Conservation (phyloP, 1,140 invertebrate genomes). For the Ganaspis sp. region DNA sequence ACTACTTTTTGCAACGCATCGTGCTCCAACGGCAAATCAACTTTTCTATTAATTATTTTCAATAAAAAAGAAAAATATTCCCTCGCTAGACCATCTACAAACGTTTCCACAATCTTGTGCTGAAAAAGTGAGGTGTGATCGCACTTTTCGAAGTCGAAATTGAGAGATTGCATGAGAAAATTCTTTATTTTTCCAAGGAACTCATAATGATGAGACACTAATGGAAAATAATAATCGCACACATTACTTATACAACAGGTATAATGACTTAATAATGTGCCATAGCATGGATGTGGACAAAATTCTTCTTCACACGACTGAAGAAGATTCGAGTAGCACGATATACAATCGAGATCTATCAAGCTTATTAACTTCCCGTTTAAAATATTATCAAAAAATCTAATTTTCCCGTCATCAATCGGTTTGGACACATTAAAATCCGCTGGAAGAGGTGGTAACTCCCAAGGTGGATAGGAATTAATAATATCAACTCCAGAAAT, state of each 20-base stretch:
- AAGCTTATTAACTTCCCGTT: neutral
- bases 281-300: neutral
- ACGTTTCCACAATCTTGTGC: neutral
- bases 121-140: neutral
- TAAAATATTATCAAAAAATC: neutral
- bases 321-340: neutral
- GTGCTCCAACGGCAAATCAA: neutral
- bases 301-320: neutral
- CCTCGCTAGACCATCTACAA: neutral
- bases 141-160: neutral
- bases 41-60: neutral
- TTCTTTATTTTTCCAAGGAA: neutral
- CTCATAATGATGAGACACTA: neutral
- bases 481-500: neutral
- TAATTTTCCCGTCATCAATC: neutral
- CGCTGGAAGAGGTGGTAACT: neutral
- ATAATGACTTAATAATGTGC: neutral
- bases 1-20: neutral
- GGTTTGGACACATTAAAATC: neutral
- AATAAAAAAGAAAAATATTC: neutral
- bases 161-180: neutral
- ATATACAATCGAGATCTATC: neutral
- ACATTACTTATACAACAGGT: neutral
- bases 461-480: neutral
- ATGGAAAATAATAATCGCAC: neutral